Conservation (phyloP, 2,888 invertebrate genomes). For the Drosophila lutescens region DNA sequence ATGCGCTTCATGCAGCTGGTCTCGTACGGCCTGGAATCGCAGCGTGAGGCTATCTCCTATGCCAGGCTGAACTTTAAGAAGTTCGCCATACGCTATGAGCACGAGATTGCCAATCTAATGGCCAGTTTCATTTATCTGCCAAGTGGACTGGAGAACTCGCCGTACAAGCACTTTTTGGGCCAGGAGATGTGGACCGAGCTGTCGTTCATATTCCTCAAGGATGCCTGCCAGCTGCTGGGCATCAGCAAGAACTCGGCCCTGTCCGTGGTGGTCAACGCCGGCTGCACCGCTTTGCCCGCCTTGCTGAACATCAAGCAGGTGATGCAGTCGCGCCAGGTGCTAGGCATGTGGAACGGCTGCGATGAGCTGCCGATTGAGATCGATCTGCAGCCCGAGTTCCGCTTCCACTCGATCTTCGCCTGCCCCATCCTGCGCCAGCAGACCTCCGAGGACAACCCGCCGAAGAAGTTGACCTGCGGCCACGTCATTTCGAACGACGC, state of each 20-base stretch:
- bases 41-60: constrained; percentile 93
- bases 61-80: constrained; percentile 93
- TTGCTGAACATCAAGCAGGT: constrained; percentile 96
- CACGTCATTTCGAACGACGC: constrained; percentile 99
- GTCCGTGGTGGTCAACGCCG: constrained; percentile 96
- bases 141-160: constrained; percentile 91
- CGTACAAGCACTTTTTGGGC: constrained; percentile 90
- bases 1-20: constrained; percentile 90
- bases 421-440: constrained; percentile 99
- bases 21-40: constrained; percentile 85
- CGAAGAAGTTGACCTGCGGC: constrained; percentile 98
- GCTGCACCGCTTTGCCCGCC: constrained; percentile 96
- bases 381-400: constrained; percentile 94
- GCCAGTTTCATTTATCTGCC: constrained; percentile 92
- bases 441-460: constrained; percentile 97
- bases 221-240: constrained; percentile 95
- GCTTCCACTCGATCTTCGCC: constrained; percentile 99
- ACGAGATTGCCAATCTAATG: constrained; percentile 94
- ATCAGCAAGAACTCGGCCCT: constrained; percentile 95
- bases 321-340: constrained; percentile 94
- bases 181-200: constrained; percentile 91
- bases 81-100: constrained; percentile 91
- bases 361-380: constrained; percentile 99
- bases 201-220: constrained; percentile 94
- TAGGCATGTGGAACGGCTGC: constrained; percentile 96